These are phyloP conservation scores for Picathartes gymnocephalus DNA, from an alignment of 2,113 vertebrate species.

Conservation along the genomic window DNA sequence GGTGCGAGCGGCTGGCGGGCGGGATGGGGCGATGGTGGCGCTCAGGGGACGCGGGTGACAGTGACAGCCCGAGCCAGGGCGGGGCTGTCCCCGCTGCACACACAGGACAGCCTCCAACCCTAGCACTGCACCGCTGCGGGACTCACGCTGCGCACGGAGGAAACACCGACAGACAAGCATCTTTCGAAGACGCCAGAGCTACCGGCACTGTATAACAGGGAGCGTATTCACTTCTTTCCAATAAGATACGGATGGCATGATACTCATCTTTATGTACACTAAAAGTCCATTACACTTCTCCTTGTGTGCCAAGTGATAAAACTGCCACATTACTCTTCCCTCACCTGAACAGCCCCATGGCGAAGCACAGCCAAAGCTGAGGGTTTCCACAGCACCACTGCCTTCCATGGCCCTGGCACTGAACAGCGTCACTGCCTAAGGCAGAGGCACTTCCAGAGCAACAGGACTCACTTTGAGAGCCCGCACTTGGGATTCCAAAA, in stretches of 20 bases:
- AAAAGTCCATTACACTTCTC: no score
- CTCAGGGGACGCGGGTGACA: accelerated
- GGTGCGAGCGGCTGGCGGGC: accelerated
- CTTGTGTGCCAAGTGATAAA: neutral
- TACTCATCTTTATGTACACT: accelerated
- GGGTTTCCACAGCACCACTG: no score
- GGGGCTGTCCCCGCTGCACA: neutral
- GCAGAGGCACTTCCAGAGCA: accelerated
- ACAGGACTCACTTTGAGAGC: accelerated
- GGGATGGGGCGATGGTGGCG: no score
- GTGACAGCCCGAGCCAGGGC: neutral
- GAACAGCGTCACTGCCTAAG: accelerated
- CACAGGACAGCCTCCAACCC: accelerated
- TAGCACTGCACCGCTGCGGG: neutral
- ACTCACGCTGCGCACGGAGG: accelerated
- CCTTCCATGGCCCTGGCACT: neutral
- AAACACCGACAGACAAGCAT: neutral
- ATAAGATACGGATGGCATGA: accelerated
- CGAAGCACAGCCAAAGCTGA: neutral
- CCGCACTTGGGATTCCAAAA: neutral
- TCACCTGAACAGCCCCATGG: accelerated
- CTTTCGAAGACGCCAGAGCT: no score
- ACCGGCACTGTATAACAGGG: no score
- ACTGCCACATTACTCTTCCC: neutral
- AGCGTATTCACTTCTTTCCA: accelerated